Evolutionary conservation across 2,888 invertebrate species (phyloP), one percentile per base, ranked within the genome.

Genomic region (Acanthopleura granulata): DNA sequence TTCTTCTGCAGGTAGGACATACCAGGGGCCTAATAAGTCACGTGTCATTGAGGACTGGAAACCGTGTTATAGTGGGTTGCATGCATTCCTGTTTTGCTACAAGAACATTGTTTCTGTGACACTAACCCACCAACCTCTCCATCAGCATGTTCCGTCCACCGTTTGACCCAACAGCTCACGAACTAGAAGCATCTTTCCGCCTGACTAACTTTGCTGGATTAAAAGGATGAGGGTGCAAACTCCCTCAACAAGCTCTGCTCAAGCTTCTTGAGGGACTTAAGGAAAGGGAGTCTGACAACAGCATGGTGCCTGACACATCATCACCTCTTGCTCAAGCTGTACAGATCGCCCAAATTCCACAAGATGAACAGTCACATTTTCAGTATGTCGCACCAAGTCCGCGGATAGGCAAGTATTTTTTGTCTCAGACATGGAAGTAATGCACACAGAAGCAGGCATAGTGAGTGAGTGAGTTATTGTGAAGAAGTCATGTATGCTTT

Each of bases 151-250:
- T 86, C 84, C 84, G 86, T 77, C 84, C 86, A 66, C 86, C 87
- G 81, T 94, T 94, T 87, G 93, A 93, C 89, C 97, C 97, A 84
- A 94, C 94, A 85, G 95, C 95, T 84, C 96, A 97, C 91, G 96
- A 96, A 89, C 93, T 98, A 91, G 95, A 96, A 91, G 93, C 95
- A 72, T 95, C 95, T 92, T 98, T 98, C 93, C 94, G 97, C 81
- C 93, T 98, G 93, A 95, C 91, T 85, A 94, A 96, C 81, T 97
- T 97, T 91, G 95, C 97, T 87, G 96, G 96, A 91, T 93, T 98
- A 91, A 98, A 98, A 93, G 94, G 97, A 91, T 95, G 96, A 91
- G 95, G 95, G 90, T 97, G 96, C 93, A 96, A 97, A 87, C 95
- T 95, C 92, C 93, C 95, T 84, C 92, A 96, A 89, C 95, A 96